Conservation (phyloP, 2,888 invertebrate species). For the Andrena praecox region DNA sequence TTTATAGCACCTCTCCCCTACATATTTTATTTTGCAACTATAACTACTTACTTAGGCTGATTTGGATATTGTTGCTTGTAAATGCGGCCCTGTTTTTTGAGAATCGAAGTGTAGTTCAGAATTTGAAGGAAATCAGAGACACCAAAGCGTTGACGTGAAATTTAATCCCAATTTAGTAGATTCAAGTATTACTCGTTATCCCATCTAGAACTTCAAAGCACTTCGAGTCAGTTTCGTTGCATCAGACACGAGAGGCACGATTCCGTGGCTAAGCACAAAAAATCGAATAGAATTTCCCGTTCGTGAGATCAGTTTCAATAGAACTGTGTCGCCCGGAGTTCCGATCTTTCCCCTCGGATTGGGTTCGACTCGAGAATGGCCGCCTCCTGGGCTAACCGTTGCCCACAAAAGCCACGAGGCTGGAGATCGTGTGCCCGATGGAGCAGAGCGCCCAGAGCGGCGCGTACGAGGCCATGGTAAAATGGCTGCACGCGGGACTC, state of each 20-base stretch:
- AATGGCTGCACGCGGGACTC: constrained; percentile 62
- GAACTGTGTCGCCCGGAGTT: constrained; percentile 19
- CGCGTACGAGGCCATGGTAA: constrained; percentile 56
- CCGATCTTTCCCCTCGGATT: constrained; percentile 54
- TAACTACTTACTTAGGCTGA: too few relatives aligned
- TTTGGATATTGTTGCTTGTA: too few relatives aligned
- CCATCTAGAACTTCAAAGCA: too few relatives aligned
- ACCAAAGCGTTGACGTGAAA: too few relatives aligned
- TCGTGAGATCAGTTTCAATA: not conserved
- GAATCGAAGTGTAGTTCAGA: too few relatives aligned
- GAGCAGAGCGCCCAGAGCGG: constrained; percentile 42
- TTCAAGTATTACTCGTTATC: too few relatives aligned
- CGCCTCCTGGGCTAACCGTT: constrained; percentile 53
- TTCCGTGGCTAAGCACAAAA: not conserved
- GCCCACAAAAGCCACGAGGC: constrained; percentile 50
- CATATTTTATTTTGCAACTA: too few relatives aligned
- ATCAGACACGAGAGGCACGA: not conserved
- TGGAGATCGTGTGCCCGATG: constrained; percentile 43
- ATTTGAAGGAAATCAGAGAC: too few relatives aligned
- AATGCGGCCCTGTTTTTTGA: too few relatives aligned
- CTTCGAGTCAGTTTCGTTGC: not conserved
- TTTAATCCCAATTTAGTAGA: too few relatives aligned
- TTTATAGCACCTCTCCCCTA: too few relatives aligned
- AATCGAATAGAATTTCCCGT: constrained; percentile 1
- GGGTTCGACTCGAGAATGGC: constrained; percentile 60